Evolutionary conservation across 2,888 invertebrate genomes (phyloP), one percentile per base, ranked within the genome.

Genomic region (Sinhomidia bicolor): DNA sequence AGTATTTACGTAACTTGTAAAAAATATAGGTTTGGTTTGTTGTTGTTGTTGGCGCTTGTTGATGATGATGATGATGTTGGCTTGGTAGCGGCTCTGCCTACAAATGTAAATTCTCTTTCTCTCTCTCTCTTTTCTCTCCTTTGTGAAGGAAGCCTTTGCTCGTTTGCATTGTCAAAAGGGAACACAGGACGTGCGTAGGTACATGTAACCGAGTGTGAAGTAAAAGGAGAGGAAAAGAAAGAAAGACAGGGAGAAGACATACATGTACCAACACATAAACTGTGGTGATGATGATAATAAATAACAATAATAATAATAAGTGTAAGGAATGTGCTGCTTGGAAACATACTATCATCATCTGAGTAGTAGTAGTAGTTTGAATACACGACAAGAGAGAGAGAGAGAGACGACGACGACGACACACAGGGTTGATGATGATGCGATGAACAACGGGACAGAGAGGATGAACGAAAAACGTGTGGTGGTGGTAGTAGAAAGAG

Each of bases 111-210:
- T 60, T 26, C 23, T 60, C 1, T 23, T 20, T 26, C n/a, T n/a
- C n/a, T n/a, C n/a, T n/a, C n/a, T n/a, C n/a, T n/a, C n/a, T n/a
- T n/a, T n/a, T n/a, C n/a, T 60, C 3, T 26, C 60, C 23, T 23
- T 23, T 60, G 60, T 60, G 60, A 20, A 26, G n/a, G n/a, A 26
- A 23, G 60, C 4, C 60, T 23, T 60, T 60, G 60, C 26, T 60
- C 60, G 60, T 60, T 60, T 60, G 60, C 60, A 60, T 60, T 60
- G 60, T 60, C 12, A 17, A 51, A 32, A n/a, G 32, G n/a, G 62
- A 32, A 17, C 10, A 36, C 10, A 65, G 9, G 65, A 36, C 36
- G 36, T 65, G 65, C 44, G 12, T 23, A 10, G 4, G 26, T 2
- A 65, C 10, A 23, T 60, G 26, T 60, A 60, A 20, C 3, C 54